phyloP scores from a whole-genome alignment of 2,888 invertebrate genomes.

The Ommatoiulus sabulosus region DNA sequence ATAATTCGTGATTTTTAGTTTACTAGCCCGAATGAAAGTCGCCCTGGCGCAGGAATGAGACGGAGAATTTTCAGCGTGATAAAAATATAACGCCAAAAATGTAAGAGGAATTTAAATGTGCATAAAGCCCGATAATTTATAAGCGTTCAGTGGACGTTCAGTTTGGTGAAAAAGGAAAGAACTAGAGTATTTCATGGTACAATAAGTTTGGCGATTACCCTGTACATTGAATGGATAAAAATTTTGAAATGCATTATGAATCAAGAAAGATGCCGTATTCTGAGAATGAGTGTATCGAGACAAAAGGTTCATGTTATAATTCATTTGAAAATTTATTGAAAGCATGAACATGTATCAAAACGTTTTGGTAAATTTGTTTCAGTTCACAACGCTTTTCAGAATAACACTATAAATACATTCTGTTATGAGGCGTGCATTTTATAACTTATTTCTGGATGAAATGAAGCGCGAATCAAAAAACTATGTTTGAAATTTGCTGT shows the following conservation, averaged over 20 bases:
- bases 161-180: background rate
- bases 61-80: background rate
- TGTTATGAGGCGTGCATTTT: too few relatives aligned
- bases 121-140: background rate
- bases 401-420: too few relatives aligned
- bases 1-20: constrained; percentile 42
- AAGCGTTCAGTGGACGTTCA: background rate
- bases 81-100: background rate
- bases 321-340: too few relatives aligned
- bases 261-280: background rate
- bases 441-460: too few relatives aligned
- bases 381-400: background rate
- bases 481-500: too few relatives aligned
- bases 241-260: background rate
- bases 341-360: background rate
- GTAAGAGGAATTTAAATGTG: background rate
- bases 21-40: background rate
- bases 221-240: background rate
- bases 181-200: background rate
- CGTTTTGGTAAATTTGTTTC: background rate
- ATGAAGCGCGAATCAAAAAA: too few relatives aligned
- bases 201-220: background rate
- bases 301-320: too few relatives aligned
- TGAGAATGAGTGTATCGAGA: too few relatives aligned
- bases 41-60: background rate